Conservation (phyloP, 2,797 vertebrate genomes). For the Chiroxiphia lanceolata region DNA sequence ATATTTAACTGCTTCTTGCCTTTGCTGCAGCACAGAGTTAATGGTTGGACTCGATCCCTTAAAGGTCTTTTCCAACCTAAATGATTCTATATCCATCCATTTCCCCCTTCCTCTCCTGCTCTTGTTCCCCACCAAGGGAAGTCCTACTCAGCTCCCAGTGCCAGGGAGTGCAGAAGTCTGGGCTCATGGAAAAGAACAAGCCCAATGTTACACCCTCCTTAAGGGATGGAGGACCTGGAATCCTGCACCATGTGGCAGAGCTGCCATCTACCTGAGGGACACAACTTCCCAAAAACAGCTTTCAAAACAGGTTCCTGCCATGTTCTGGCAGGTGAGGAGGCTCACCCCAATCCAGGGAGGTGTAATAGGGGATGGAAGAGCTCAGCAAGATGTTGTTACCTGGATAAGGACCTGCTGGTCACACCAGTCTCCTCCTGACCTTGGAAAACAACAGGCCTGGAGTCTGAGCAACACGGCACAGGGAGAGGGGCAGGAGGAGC, state of each 20-base stretch:
- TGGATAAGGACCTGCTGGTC: not conserved
- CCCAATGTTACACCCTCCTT: not conserved
- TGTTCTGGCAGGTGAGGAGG: not conserved
- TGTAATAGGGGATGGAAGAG: not conserved
- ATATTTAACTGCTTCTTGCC: not conserved
- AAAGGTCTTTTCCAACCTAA: not conserved
- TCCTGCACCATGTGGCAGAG: not conserved
- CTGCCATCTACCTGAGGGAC: not conserved
- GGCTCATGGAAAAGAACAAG: not conserved
- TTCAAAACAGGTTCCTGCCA: not conserved
- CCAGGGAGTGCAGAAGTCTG: not conserved
- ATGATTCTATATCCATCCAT: not conserved
- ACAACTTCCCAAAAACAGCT: not conserved
- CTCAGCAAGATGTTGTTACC: not conserved
- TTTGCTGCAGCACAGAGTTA: not conserved
- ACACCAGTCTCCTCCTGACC: not conserved
- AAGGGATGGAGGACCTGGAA: not conserved
- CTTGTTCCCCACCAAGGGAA: not conserved
- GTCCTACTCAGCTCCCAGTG: not conserved
- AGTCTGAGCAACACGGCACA: fast-evolving
- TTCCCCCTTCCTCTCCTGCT: not conserved
- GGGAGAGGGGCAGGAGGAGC: not conserved
- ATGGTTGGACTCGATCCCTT: not conserved
- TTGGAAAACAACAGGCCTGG: not conserved
- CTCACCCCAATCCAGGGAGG: not conserved